These are phyloP conservation scores for Noctua janthe DNA, from an alignment of 2,888 invertebrate species.

Conservation along the genomic window DNA sequence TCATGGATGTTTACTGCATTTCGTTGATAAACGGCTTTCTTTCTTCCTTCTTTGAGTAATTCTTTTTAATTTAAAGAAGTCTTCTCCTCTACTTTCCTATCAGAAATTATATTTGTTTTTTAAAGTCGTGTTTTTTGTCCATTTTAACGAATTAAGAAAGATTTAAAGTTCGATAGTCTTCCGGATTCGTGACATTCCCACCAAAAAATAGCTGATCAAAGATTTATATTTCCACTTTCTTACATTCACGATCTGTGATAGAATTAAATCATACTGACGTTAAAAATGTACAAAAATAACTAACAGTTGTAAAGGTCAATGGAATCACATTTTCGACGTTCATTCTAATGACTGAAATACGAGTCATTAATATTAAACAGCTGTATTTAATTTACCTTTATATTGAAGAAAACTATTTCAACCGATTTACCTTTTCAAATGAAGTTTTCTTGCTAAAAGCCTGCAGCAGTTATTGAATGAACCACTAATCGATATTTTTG, in stretches of 20 bases:
- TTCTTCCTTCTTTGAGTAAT: background rate
- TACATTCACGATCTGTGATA: background rate
- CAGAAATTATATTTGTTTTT: background rate
- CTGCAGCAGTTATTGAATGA: background rate
- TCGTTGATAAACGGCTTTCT: background rate
- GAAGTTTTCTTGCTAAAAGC: background rate
- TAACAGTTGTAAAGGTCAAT: conserved; percentile 41
- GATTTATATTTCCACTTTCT: conserved; percentile 26
- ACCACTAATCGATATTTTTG: background rate
- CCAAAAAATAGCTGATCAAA: conserved; percentile 3
- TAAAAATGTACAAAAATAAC: conserved; percentile 42
- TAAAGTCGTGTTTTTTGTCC: background rate
- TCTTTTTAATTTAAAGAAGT: background rate
- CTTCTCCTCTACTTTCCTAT: background rate
- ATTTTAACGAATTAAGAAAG: conserved; percentile 4
- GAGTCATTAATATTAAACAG: conserved; percentile 53
- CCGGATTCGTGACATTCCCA: conserved; percentile 34
- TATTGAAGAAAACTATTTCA: conserved; percentile 12
- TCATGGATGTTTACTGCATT: background rate
- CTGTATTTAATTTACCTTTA: conserved; percentile 27
- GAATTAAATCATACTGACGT: conserved; percentile 24
- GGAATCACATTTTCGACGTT: conserved; percentile 37
- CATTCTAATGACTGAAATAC: conserved; percentile 43
- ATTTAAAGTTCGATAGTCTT: conserved; percentile 16
- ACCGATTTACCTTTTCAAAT: background rate